Evolutionary conservation across 2,888 invertebrate genomes (phyloP).

Genomic region (Lasius platythorax): DNA sequence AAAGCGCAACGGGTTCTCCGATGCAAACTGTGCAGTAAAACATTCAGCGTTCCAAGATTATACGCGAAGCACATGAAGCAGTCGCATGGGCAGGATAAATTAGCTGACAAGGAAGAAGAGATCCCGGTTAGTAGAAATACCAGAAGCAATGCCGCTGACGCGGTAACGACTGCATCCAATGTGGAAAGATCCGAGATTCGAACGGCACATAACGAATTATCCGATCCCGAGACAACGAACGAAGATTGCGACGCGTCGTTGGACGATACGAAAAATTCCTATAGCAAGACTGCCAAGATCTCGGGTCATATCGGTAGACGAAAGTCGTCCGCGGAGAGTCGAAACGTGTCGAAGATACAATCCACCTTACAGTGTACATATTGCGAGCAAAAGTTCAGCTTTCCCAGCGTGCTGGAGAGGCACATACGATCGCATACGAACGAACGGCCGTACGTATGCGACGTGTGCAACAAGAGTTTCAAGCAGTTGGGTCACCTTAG

Average conservation of each 20-base stretch:
- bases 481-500: slow-evolving; percentile 81
- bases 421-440: slow-evolving; percentile 81
- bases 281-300: slow-evolving; percentile 28
- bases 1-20: slow-evolving; percentile 63
- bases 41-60: slow-evolving; percentile 72
- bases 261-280: neutral
- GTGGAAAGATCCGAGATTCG: neutral
- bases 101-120: neutral
- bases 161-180: neutral
- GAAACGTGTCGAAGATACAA: slow-evolving; percentile 59
- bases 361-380: slow-evolving; percentile 75
- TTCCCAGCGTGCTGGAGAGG: slow-evolving; percentile 80
- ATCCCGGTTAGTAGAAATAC: slow-evolving; percentile 10
- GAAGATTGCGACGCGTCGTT: slow-evolving; percentile 5
- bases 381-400: slow-evolving; percentile 79
- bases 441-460: slow-evolving; percentile 79
- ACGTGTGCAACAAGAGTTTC: slow-evolving; percentile 80
- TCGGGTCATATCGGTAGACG: slow-evolving; percentile 19
- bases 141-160: neutral
- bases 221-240: neutral
- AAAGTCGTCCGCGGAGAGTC: slow-evolving; percentile 51
- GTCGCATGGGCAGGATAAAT: slow-evolving; percentile 67
- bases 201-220: neutral
- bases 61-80: slow-evolving; percentile 75
- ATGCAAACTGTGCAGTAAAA: slow-evolving; percentile 75